Evolutionary conservation across 2,797 vertebrate species (phyloP).

Genomic region (Clarias laeviceps): DNA sequence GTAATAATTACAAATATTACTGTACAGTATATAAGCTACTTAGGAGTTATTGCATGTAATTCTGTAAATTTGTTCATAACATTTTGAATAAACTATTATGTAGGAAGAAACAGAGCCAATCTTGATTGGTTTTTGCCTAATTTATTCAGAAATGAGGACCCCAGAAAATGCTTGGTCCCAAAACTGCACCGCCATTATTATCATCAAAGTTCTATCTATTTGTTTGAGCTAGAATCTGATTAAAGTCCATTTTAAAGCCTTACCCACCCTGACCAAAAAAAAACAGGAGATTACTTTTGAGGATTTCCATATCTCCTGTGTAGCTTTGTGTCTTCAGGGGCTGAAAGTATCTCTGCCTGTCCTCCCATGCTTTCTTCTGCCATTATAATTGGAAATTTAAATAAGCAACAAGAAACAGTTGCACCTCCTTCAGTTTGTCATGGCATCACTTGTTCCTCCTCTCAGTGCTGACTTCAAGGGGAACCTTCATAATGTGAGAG

Average conservation of each 20-base stretch:
- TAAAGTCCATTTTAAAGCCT: slow-evolving; percentile 28
- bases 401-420: not conserved
- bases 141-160: slow-evolving; percentile 32
- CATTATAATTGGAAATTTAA: slow-evolving; percentile 21
- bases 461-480: slow-evolving; percentile 33
- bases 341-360: slow-evolving; percentile 20
- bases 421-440: slow-evolving; percentile 25
- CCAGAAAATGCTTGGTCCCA: slow-evolving; percentile 7
- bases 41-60: not conserved
- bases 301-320: slow-evolving; percentile 32
- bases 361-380: slow-evolving; percentile 11
- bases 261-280: slow-evolving; percentile 4
- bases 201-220: not conserved
- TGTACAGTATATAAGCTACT: not conserved
- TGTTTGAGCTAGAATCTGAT: not conserved
- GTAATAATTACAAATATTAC: not conserved
- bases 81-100: not conserved
- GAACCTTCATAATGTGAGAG: slow-evolving; percentile 15
- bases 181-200: slow-evolving; percentile 20
- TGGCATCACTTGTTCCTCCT: slow-evolving; percentile 30
- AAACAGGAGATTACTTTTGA: slow-evolving; percentile 37
- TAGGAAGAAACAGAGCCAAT: not conserved
- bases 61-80: slow-evolving; percentile 22
- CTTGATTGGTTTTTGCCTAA: slow-evolving; percentile 20
- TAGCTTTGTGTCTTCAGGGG: slow-evolving; percentile 29